These are phyloP conservation scores for Dreissena rostriformis DNA, from an alignment of 1,140 invertebrate genomes.

Conservation along the genomic window DNA sequence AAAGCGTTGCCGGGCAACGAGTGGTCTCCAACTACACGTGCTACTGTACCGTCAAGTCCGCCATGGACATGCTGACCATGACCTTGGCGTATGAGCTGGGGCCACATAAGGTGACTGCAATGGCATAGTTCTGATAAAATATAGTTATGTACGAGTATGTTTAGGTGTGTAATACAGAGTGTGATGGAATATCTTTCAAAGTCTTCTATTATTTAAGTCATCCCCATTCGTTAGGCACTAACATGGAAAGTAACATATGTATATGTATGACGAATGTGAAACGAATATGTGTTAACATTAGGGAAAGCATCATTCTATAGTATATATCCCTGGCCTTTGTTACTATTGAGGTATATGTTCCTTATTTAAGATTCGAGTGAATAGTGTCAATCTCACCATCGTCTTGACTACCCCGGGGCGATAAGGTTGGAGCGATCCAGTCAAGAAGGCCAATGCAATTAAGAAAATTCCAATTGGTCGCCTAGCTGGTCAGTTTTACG, in stretches of 20 bases:
- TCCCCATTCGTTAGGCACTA: too few relatives aligned
- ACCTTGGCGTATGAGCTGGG: constrained; percentile 92
- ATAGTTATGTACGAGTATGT: not conserved
- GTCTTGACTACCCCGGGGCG: constrained; percentile 93
- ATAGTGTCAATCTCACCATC: constrained; percentile 92
- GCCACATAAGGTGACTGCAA: constrained; percentile 79
- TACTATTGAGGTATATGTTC: too few relatives aligned
- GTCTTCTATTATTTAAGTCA: too few relatives aligned
- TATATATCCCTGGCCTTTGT: too few relatives aligned
- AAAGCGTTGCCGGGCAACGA: constrained; percentile 86
- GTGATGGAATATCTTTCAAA: too few relatives aligned
- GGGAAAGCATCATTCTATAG: too few relatives aligned
- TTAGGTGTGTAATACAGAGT: too few relatives aligned
- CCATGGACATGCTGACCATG: constrained; percentile 83
- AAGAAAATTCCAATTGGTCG: constrained; percentile 89
- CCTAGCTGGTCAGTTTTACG: constrained; percentile 75
- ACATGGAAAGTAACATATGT: too few relatives aligned
- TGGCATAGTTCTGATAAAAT: not conserved
- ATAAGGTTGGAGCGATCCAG: constrained; percentile 90
- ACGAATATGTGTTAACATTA: too few relatives aligned
- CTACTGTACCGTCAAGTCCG: constrained; percentile 86
- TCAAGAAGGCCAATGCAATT: constrained; percentile 87
- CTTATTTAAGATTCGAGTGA: constrained; percentile 87
- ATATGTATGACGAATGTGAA: too few relatives aligned
- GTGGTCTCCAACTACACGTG: constrained; percentile 88